Base-by-base conservation (phyloP, 2,113 vertebrate genomes). In the Ellobius talpinus region DNA sequence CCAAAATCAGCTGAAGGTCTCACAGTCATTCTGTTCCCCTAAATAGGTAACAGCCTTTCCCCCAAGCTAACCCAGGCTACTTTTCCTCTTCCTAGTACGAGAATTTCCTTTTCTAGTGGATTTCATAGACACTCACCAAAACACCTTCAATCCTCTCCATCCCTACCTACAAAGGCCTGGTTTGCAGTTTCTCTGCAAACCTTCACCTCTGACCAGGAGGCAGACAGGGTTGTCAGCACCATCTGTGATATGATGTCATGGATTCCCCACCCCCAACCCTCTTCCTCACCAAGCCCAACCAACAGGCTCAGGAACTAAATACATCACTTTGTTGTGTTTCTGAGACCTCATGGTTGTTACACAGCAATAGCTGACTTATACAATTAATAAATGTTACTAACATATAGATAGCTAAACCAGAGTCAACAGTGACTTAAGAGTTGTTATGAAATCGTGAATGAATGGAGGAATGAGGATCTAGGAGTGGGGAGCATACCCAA, bases 41-140 rank as follows among this genome's bases (percentile, higher is more conserved):
- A 26, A 42, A 58, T 8, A 36, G 13, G 29, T 1, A 66, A 23
- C 84, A 42, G 63, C 26, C 2, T 42, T 86, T 73, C 26, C n/a
- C 52, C 4, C 47, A 0, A 45, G 2, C 26, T 33, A 2, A 21
- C 3, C 10, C 50, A 2, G 0, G 14, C 10, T 13, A 1, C 23
- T 5, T 17, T 19, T 58, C 14, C 45, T 4, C 1, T 70, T 29
- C 5, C 24, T 11, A n/a, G 0, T 66, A 4, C 65, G 23, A 1
- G 68, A 50, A 50, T 50, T 11, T 50, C 50, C 50, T 50, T 24
- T 55, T 90, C 36, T 78, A 33, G 82, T 13, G 42, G 42, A 24
- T 63, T 70, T 82, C 50, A 66, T 1, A 47, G 39, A 68, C 47
- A 58, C 4, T 24, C 7, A 39, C n/a, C 17, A 36, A 26, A 47